Base-by-base conservation (phyloP, 2,113 vertebrate genomes). In the Nesoenas mayeri region DNA sequence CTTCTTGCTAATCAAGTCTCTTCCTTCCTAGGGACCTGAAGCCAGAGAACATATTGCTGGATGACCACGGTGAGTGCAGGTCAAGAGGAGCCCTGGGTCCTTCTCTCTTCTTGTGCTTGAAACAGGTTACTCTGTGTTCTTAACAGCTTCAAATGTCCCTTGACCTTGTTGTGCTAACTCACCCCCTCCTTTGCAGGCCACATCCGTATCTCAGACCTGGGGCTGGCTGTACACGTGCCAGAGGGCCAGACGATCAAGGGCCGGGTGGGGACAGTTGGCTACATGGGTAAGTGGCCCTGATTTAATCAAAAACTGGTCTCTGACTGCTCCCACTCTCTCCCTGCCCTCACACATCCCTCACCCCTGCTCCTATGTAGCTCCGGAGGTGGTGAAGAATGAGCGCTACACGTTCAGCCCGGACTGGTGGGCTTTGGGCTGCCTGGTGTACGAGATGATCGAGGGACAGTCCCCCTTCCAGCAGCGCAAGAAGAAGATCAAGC, bases 391-490 rank as follows among this genome's bases (percentile, higher is more conserved):
- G 77, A 99, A 98, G 95, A 99, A 99, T 0, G 99, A 99, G 78
- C 98, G 98, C 66, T 99, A 99, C 98, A 99, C 98, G 0, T 99
- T 99, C 97, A 99, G 99, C 95, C 99, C 99, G 0, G 99, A 99
- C 97, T 99, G 99, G 99, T 99, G 99, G 99, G 99, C 99, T 0
- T 97, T 99, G 54, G 99, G 99, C 96, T 99, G 99, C 97, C 98
- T 99, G 67, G 96, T 99, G 42, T 99, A 99, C 1, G 99, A 99
- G 98, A 99, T 99, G 99, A 99, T 99, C 28, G 99, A 99, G 90
- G 99, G 99, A 74, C 99, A 99, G 97, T 99, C 99, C 1, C 99
- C 99, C 29, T 99, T 99, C 96, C 99, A 99, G 97, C 99, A 99
- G 97, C 98, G 99, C 89, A 99, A 99, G 97, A 99, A 99, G 97